Evolutionary conservation across 1,140 invertebrate species (phyloP).

Genomic region (Arctopsyche grandis): DNA sequence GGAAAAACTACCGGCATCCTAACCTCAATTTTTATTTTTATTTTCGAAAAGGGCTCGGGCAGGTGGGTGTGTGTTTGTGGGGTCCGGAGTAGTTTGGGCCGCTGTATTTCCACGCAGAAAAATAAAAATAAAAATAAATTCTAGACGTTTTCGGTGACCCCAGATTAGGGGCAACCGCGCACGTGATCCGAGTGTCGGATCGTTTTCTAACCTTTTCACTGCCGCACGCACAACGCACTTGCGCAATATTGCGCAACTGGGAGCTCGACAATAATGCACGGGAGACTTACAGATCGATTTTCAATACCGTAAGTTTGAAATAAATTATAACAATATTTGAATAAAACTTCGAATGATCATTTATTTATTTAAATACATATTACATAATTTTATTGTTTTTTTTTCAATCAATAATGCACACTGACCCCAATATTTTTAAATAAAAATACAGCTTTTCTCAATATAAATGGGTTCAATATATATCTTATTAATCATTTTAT

Average conservation of each 20-base stretch:
- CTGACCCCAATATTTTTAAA: no score
- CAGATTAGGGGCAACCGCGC: slow-evolving; percentile 13
- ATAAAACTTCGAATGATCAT: no score
- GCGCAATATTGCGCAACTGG: neutral
- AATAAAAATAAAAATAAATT: slow-evolving; percentile 19
- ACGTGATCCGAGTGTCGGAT: slow-evolving; percentile 22
- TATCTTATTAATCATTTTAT: no score
- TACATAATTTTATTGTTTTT: no score
- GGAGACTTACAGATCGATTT: no score
- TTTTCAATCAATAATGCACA: no score
- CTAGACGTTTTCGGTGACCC: slow-evolving; percentile 4
- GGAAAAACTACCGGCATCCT: neutral
- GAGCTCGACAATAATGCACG: neutral
- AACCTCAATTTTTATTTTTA: slow-evolving; percentile 19
- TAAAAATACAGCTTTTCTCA: no score
- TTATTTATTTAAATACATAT: no score
- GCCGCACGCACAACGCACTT: neutral
- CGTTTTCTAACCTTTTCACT: neutral
- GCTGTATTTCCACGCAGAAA: neutral
- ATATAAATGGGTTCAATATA: no score
- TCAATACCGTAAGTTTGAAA: no score
- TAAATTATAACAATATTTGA: no score
- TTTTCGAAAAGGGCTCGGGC: neutral
- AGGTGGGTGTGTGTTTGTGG: no score
- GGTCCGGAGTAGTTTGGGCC: neutral